Base-by-base conservation (phyloP, 2,113 vertebrate genomes). In the Chloroceryle aenea region DNA sequence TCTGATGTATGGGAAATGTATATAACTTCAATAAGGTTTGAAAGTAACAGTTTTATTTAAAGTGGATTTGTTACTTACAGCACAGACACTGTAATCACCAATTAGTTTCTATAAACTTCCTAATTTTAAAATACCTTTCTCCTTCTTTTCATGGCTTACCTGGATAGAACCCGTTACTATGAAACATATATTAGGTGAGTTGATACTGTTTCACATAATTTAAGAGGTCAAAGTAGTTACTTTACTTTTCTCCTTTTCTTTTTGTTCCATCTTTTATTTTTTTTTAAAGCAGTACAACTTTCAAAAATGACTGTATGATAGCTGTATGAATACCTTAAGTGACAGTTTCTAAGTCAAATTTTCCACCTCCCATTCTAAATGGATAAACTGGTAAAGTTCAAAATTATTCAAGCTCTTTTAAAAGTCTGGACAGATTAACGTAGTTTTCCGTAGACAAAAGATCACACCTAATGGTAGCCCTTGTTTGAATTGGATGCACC, bases 111-210 rank as follows among this genome's bases (percentile, higher is more conserved):
- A n/a, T 89, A 68, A 90, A 63, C 78, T 96, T 67, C 95, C 90
- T 93, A 53, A 87, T 96, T 76, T 97, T 98, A 93, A 98, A 98
- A 97, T 98, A 95, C 97, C 97, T 98, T 97, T 97, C 85, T 82
- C 93, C 98, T 95, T 96, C 92, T 98, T 97, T 98, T 98, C 97
- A 97, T 98, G 98, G 84, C 97, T 98, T 98, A 97, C 98, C 98
- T 97, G 99, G 98, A 98, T 98, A 99, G 99, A 99, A 99, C 99
- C 92, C 99, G 99, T 98, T 99, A 99, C 99, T 99, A 99, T 98
- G 99, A 99, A 98, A 98, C 99, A 95, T 99, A 99, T 87, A 97
- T 99, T 98, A 99, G 99, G 99, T 99, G 99, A 98, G 99, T 99
- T 97, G 82, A 85, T 83, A 11, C 15, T 87, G 34, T 90, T 87